A percentile compares a stretch with the other conserved stretches of the same genome.
These are phyloP conservation scores for Ametastegia equiseti DNA, from an alignment of 2,888 invertebrate species.

Conservation along the genomic window DNA sequence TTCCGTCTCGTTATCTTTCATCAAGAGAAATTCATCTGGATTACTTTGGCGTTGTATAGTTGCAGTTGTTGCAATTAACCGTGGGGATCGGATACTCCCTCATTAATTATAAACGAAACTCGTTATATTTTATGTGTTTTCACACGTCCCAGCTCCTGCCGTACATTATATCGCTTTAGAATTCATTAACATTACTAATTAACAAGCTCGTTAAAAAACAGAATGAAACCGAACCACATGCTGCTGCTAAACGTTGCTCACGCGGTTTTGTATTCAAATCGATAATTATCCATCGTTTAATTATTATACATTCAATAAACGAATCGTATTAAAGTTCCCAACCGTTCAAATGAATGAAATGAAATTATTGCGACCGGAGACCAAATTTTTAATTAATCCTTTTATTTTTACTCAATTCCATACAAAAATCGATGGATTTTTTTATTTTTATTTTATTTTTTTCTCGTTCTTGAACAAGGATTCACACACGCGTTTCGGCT, in stretches of 20 bases:
- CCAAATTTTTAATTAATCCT: not conserved
- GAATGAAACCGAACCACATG: not conserved
- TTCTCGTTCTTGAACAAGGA: not conserved
- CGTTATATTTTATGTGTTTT: not conserved
- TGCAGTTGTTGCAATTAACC: not conserved
- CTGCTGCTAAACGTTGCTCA: too few species aligned
- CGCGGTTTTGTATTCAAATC: not conserved
- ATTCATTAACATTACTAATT: not conserved
- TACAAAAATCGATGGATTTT: not conserved
- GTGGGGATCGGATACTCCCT: not conserved
- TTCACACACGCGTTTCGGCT: not conserved
- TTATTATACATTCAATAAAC: too few species aligned
- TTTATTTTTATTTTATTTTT: not conserved
- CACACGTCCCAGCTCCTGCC: constrained; percentile 6
- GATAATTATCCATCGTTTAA: too few species aligned
- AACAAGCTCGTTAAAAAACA: not conserved
- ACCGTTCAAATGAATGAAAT: not conserved
- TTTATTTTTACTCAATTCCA: not conserved
- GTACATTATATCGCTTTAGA: not conserved
- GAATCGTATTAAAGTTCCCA: too few species aligned
- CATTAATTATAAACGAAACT: constrained; percentile 16
- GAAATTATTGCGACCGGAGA: not conserved
- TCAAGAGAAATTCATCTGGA: not conserved
- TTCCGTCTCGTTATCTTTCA: not conserved
- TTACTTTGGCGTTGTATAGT: not conserved